A percentile compares a stretch with the other conserved stretches of the same genome.
Evolutionary conservation across 1,140 invertebrate genomes (phyloP).

Genomic region (Cydia strobilella): DNA sequence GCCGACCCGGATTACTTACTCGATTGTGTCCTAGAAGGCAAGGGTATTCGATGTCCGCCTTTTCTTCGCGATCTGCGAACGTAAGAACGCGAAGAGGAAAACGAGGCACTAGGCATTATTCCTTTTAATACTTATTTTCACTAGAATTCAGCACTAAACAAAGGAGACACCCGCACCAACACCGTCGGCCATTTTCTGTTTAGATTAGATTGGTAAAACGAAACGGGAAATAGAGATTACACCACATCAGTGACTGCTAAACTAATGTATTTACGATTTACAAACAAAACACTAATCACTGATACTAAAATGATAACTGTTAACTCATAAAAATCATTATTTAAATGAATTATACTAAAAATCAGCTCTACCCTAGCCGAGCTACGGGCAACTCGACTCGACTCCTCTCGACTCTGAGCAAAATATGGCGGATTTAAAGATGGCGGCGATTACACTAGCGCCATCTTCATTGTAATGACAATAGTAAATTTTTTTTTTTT

Average conservation of each 20-base stretch:
- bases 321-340: slow-evolving; percentile 72
- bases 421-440: slow-evolving; percentile 76
- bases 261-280: slow-evolving; percentile 52
- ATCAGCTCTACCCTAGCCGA: slow-evolving; percentile 67
- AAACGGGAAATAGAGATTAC: slow-evolving; percentile 71
- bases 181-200: slow-evolving; percentile 85
- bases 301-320: slow-evolving; percentile 63
- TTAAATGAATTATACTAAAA: slow-evolving; percentile 66
- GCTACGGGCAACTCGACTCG: slow-evolving; percentile 63
- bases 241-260: slow-evolving; percentile 61
- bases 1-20: slow-evolving; percentile 77
- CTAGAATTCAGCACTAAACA: slow-evolving; percentile 82
- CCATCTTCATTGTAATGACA: slow-evolving; percentile 48
- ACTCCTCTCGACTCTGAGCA: slow-evolving; percentile 64
- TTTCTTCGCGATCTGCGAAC: slow-evolving; percentile 91
- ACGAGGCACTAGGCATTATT: slow-evolving; percentile 95
- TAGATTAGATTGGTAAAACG: slow-evolving; percentile 78
- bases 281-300: slow-evolving; percentile 68
- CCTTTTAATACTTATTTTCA: slow-evolving; percentile 76
- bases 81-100: slow-evolving; percentile 92
- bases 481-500: slow-evolving; percentile 37
- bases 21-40: slow-evolving; percentile 88
- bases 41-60: slow-evolving; percentile 90
- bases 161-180: slow-evolving; percentile 83
- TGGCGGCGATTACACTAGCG: slow-evolving; percentile 61